Base-by-base conservation (phyloP, 2,888 invertebrate genomes). In the Synanthedon vespiformis region DNA sequence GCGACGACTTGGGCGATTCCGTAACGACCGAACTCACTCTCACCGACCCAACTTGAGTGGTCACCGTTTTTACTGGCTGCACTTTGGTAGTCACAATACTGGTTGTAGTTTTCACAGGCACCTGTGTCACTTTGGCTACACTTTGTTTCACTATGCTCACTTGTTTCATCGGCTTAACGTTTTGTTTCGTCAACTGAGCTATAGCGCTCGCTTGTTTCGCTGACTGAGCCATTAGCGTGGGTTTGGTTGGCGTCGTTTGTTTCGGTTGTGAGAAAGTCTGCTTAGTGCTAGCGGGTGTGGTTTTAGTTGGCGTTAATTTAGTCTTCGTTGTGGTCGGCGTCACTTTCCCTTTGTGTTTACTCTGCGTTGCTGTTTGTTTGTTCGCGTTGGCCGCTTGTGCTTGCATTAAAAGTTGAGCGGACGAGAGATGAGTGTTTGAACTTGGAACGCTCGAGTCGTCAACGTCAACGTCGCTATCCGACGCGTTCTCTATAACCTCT, bases 401-500 rank as follows among this genome's bases (percentile, higher is more conserved):
- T 51, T 73, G 75, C 77, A 81, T 80, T 1, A 86, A 71, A 0
- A 85, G 71, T 52, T 84, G 84, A 0, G 86, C 85, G 1, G 80
- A 83, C 0, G 85, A 82, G 0, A 83, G 65, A 13, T 73, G 76
- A 0, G 76, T 67, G 2, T 63, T 56, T 1, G 70, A 52, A 0
- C 72, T 18, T 0, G 70, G 58, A 0, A 62, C 56, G 2, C 70
- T 65, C 16, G 70, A 77, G 55, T 84, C 85, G 56, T 85, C 85
- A 0, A 85, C 83, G 56, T 86, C 87, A 0, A 87, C 85, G 61
- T 87, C 87, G 51, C 82, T 85, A 60, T 87, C 86, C 0, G 85
- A 85, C 0, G 75, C 83, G 52, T 71, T 68, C 44, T 81, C 80
- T 2, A 69, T 58, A 1, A 73, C 62, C 55, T 83, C 84, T 51